A percentile compares a stretch with the other conserved stretches of the same genome.
Conservation (phyloP, 2,113 vertebrate species). For the Toxostoma redivivum region DNA sequence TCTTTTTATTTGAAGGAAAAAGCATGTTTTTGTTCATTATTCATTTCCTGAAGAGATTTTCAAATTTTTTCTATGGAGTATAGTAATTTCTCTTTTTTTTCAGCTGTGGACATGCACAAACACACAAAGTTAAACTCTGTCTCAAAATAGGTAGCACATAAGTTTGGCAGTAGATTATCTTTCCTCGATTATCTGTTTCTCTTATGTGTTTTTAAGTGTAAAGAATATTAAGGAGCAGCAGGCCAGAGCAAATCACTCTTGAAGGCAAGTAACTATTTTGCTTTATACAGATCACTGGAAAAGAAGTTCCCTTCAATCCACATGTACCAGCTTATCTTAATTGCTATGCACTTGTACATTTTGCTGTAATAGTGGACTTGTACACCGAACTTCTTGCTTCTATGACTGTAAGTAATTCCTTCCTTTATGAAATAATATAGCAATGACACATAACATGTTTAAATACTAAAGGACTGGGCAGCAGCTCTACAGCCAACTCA, state of each 20-base stretch:
- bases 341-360: slow-evolving; percentile 78
- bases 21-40: not conserved
- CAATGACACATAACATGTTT: not conserved
- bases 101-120: not conserved
- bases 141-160: not conserved
- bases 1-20: not conserved
- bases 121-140: not conserved
- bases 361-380: slow-evolving; percentile 73
- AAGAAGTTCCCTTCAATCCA: slow-evolving; percentile 78
- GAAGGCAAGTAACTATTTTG: not conserved
- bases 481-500: not conserved
- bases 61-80: not conserved
- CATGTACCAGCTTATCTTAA: slow-evolving; percentile 65
- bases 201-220: not conserved
- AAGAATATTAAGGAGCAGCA: not conserved
- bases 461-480: not conserved
- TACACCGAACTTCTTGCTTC: slow-evolving; percentile 80
- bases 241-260: not conserved
- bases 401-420: slow-evolving; percentile 73
- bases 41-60: slow-evolving; percentile 40
- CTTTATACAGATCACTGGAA: slow-evolving; percentile 79
- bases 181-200: not conserved
- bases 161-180: not conserved
- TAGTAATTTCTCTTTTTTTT: not conserved
- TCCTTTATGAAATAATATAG: not conserved